Base-by-base conservation (phyloP, 2,888 invertebrate genomes). In the Craniophora ligustri region DNA sequence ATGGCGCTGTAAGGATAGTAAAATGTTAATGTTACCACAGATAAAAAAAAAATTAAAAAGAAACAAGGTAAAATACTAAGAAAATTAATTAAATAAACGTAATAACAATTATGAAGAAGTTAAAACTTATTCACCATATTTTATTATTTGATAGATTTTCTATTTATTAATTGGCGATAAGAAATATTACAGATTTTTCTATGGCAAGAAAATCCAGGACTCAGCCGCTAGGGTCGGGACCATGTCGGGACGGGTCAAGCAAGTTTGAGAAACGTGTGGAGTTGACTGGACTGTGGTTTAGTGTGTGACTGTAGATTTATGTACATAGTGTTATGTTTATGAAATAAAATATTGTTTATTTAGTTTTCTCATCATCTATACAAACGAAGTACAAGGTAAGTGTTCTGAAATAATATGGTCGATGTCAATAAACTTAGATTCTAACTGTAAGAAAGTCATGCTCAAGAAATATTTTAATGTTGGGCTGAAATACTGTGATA, bases 301-400 rank as follows among this genome's bases (percentile, higher is more conserved):
- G 78, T 84, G 81, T 81, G 64, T 67, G 70, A 69, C 15, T 66
- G 72, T 55, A 60, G 61, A 63, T 73, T 34, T 51, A 56, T 13
- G 63, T 75, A n/a, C n/a, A n/a, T n/a, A 76, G 84, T 87, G 87
- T 84, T 84, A 82, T 84, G 81, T 86, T 87, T 84, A 84, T 84
- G 68, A 83, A 80, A 80, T 79, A 79, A 82, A 64, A 79, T 53
- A 75, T 70, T 67, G 51, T 69, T 72, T 67, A 57, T 60, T 70
- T 75, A 46, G 45, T 53, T 73, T 72, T 60, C 65, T 50, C 51
- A 34, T 51, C 56, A 54, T 56, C 57, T 58, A 60, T 72, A 69
- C 53, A 66, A 75, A 78, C 60, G 67, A 76, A 80, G 67, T 71
- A 61, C 66, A 67, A 78, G 84, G 87, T 88, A 75, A 83, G 86